phyloP scores from a whole-genome alignment of 2,113 vertebrate genomes.

The Anthoscopus minutus region DNA sequence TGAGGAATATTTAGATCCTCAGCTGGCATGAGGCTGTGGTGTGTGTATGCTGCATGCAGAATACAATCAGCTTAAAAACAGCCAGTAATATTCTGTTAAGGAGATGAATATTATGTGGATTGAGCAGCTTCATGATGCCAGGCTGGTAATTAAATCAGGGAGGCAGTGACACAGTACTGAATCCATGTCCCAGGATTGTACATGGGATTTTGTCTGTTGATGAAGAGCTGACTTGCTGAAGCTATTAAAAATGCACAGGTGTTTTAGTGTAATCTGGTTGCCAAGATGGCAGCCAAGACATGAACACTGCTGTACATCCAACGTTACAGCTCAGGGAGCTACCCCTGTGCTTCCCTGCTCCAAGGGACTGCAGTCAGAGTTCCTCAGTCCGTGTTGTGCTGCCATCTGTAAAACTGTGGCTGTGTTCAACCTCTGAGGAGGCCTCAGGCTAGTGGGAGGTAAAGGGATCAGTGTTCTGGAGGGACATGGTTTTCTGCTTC shows the following conservation, averaged over 20 bases:
- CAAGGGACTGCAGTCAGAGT: accelerated
- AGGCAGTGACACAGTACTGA: not conserved
- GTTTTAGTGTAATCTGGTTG: not conserved
- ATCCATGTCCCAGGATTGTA: not conserved
- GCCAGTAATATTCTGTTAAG: not conserved
- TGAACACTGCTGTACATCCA: not conserved
- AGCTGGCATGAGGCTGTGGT: no score
- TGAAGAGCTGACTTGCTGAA: not conserved
- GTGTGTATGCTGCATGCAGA: not conserved
- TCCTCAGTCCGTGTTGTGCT: not conserved
- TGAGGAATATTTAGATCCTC: not conserved
- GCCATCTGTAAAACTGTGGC: not conserved
- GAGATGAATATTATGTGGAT: not conserved
- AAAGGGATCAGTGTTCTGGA: not conserved
- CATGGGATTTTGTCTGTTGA: not conserved
- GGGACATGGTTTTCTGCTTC: constrained; percentile 9
- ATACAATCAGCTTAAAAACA: not conserved
- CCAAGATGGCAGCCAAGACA: not conserved
- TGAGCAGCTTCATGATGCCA: not conserved
- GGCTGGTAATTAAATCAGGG: not conserved
- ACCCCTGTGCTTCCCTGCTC: not conserved
- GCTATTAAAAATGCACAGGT: not conserved
- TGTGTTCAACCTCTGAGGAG: not conserved
- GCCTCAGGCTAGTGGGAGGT: not conserved
- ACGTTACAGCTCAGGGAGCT: accelerated